These are phyloP conservation scores for Sarcophaga peregrina DNA, from an alignment of 1,140 invertebrate genomes.

Conservation along the genomic window DNA sequence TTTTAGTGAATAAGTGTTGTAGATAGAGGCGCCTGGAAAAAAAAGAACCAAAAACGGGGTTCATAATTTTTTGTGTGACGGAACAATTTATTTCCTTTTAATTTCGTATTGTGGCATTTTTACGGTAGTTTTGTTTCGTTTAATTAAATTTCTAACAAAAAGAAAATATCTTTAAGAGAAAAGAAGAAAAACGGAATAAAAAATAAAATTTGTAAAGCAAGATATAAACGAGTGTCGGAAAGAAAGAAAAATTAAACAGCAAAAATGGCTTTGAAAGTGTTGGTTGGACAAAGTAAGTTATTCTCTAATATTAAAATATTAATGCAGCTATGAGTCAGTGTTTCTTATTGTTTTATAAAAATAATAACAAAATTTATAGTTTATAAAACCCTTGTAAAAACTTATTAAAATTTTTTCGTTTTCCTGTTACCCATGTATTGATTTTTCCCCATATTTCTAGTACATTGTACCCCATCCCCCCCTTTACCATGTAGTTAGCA, in stretches of 20 bases:
- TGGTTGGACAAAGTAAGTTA: constrained; percentile 61
- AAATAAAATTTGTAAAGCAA: neutral
- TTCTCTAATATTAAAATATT: too few species aligned
- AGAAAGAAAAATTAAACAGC: constrained; percentile 25
- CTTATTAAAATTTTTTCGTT: neutral
- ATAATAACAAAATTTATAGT: too few species aligned
- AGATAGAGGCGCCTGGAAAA: constrained; percentile 29
- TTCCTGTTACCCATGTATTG: neutral
- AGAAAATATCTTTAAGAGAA: too few species aligned
- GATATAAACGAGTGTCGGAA: too few species aligned
- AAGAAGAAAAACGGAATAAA: neutral
- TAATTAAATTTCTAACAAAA: too few species aligned
- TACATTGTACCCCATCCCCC: neutral
- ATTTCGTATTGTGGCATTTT: constrained; percentile 26
- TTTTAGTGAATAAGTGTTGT: constrained; percentile 6
- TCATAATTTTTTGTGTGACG: constrained; percentile 50
- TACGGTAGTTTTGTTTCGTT: too few species aligned
- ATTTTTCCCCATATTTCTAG: neutral
- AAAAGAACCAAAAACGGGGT: constrained; percentile 36
- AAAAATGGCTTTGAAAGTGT: constrained; percentile 61
- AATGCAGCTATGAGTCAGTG: too few species aligned
- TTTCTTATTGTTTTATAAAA: too few species aligned
- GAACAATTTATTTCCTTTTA: constrained; percentile 23
- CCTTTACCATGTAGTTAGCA: neutral
- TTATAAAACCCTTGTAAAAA: too few species aligned